Evolutionary conservation across 2,113 vertebrate genomes (phyloP).

Genomic region (Prinia subflava): DNA sequence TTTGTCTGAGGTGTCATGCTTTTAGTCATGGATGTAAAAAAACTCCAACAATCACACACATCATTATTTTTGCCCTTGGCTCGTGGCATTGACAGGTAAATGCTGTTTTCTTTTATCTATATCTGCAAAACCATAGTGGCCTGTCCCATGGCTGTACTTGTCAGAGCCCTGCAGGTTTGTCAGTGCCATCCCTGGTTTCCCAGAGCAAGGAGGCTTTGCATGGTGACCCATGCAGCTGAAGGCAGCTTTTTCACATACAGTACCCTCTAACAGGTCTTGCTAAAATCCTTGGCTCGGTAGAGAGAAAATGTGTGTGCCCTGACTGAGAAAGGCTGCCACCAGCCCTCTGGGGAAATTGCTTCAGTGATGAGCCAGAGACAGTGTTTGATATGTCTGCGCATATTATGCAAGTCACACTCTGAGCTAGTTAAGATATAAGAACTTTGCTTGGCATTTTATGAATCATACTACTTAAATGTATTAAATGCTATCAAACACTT

Average conservation of each 20-base stretch:
- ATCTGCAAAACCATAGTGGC: neutral
- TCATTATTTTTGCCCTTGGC: neutral
- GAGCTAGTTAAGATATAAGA: neutral
- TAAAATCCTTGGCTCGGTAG: neutral
- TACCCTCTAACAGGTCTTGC: neutral
- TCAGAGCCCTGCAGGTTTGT: neutral
- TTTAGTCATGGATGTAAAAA: neutral
- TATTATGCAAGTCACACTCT: neutral
- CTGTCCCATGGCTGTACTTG: neutral
- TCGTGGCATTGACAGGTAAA: neutral
- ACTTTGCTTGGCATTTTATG: neutral
- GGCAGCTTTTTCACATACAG: neutral
- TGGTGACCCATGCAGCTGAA: accelerated
- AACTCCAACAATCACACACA: neutral
- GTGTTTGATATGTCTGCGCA: neutral
- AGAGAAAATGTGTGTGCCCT: neutral
- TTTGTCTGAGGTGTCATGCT: neutral
- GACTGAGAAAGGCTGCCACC: neutral
- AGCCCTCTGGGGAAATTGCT: neutral
- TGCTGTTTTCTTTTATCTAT: neutral
- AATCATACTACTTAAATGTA: neutral
- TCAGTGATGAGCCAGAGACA: neutral
- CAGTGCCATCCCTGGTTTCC: neutral
- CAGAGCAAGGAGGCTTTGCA: neutral
- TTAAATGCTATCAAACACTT: neutral